Conservation (phyloP, 2,113 vertebrate genomes). For the Taxidea taxus region DNA sequence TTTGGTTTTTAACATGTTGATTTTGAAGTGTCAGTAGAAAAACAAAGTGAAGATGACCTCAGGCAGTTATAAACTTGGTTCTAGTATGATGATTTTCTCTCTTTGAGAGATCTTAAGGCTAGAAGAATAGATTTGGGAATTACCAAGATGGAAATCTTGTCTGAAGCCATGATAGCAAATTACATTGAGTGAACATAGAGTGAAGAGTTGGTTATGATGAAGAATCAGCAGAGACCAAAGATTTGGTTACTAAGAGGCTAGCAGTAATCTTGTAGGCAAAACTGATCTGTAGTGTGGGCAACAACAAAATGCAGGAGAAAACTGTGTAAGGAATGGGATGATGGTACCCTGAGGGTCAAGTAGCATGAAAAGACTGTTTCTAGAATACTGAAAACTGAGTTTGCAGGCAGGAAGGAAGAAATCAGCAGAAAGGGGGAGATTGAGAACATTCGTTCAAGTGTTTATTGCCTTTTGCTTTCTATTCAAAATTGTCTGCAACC, state of each 20-base stretch:
- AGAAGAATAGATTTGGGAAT: not conserved
- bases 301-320: not conserved
- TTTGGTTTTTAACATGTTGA: not conserved
- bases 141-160: not conserved
- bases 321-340: not conserved
- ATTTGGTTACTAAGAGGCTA: not conserved
- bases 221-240: not conserved
- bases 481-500: conserved; percentile 28
- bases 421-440: not conserved
- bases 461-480: conserved; percentile 23
- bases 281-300: not conserved
- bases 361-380: not conserved
- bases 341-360: not conserved
- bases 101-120: not conserved
- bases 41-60: not conserved
- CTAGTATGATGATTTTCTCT: not conserved
- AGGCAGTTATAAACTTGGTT: not conserved
- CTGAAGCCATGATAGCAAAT: not conserved
- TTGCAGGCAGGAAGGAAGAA: not conserved
- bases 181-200: not conserved
- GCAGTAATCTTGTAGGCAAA: not conserved
- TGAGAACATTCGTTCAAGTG: not conserved
- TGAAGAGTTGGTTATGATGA: not conserved
- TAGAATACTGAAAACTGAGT: not conserved
- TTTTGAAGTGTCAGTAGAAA: not conserved